Evolutionary conservation across 2,797 vertebrate genomes (phyloP).

Genomic region (Gymnothorax reevesii): DNA sequence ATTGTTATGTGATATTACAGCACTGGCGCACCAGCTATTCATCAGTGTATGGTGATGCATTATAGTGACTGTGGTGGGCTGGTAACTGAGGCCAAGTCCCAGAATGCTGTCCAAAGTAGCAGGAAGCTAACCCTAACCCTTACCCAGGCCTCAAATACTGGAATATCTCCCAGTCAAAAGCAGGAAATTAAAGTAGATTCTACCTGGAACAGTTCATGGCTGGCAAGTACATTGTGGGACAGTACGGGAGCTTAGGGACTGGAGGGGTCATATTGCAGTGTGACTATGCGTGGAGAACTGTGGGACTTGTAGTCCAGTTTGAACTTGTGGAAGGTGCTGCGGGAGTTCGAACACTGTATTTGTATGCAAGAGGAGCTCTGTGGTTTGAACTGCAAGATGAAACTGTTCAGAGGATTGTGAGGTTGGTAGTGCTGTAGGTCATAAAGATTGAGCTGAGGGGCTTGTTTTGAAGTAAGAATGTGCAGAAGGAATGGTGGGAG

Average conservation of each 20-base stretch:
- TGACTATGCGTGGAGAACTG: too few species aligned
- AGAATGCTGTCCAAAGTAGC: not conserved
- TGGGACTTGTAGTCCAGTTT: too few species aligned
- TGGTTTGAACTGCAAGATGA: too few species aligned
- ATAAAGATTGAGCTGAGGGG: too few species aligned
- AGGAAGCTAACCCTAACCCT: not conserved
- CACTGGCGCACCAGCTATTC: not conserved
- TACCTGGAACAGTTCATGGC: not conserved
- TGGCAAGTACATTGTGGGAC: slow-evolving; percentile 7
- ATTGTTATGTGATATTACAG: not conserved
- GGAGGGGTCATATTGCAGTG: too few species aligned
- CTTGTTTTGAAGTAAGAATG: too few species aligned
- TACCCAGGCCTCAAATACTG: not conserved
- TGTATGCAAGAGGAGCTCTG: too few species aligned
- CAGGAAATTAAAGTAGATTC: slow-evolving; percentile 4
- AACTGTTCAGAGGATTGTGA: too few species aligned
- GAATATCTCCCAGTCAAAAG: not conserved
- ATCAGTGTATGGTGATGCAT: not conserved
- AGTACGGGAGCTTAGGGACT: slow-evolving; percentile 8
- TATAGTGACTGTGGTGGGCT: not conserved
- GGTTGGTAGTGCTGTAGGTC: too few species aligned
- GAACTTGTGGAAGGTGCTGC: too few species aligned
- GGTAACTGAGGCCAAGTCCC: not conserved
- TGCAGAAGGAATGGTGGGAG: too few species aligned
- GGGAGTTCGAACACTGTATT: too few species aligned